Conservation (phyloP, 2,888 invertebrate genomes). For the Caenorhabditis zanzibari region DNA sequence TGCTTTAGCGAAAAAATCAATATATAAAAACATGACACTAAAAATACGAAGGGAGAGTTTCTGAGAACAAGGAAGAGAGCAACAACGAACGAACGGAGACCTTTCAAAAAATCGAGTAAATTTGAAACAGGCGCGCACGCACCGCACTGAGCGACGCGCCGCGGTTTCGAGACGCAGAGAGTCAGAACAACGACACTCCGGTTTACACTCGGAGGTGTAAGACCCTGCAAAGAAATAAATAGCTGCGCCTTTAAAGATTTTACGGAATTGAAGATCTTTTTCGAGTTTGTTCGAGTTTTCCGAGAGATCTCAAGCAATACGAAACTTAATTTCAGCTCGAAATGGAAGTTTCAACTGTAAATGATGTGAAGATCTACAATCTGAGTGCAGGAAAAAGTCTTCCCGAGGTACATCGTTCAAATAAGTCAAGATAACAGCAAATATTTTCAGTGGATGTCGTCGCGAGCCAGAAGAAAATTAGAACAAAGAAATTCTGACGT, state of each 20-base stretch:
- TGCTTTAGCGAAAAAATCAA: no score
- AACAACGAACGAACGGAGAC: no score
- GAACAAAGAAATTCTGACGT: conserved; percentile 87
- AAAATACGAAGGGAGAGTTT: no score
- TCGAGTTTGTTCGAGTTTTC: neutral
- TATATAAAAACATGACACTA: no score
- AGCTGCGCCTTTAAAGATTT: no score
- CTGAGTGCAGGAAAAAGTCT: conserved; percentile 96
- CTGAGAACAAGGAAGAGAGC: no score
- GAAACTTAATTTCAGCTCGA: neutral
- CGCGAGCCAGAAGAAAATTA: conserved; percentile 84
- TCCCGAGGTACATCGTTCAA: conserved; percentile 91
- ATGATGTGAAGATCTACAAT: conserved; percentile 98
- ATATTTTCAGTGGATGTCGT: conserved; percentile 85
- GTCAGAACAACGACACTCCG: conserved; percentile 16
- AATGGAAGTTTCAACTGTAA: conserved; percentile 85
- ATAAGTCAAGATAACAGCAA: neutral
- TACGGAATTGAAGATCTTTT: neutral
- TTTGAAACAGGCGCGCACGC: conserved; percentile 32
- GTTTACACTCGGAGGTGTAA: no score
- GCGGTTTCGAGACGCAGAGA: conserved; percentile 29
- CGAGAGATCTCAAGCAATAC: no score
- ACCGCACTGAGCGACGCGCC: neutral
- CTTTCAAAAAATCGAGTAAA: neutral
- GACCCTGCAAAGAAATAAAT: no score